Percentiles rank a stretch among this genome's conserved stretches.
These are phyloP conservation scores for Pangasius djambal DNA, from an alignment of 2,797 vertebrate genomes.

Conservation along the genomic window DNA sequence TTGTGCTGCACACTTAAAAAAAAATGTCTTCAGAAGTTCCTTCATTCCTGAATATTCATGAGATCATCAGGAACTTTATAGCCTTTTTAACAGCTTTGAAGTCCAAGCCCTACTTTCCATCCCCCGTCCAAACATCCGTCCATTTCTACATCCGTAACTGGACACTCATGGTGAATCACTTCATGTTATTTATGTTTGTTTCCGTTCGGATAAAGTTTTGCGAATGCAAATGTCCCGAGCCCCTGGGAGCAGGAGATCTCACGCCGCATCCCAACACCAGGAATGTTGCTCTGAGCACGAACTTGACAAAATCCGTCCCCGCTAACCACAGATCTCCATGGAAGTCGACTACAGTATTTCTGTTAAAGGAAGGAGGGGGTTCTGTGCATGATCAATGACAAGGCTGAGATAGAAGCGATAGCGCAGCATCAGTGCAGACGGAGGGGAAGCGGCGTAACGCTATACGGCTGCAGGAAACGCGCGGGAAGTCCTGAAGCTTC, in stretches of 20 bases:
- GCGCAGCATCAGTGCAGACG: conserved; percentile 57
- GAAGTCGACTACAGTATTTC: conserved; percentile 39
- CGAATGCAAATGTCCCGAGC: conserved; percentile 52
- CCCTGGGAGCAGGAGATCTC: conserved; percentile 31
- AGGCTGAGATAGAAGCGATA: conserved; percentile 60
- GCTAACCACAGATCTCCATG: conserved; percentile 45
- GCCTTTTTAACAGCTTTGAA: conserved; percentile 67
- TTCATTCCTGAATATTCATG: background rate
- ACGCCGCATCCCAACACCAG: conserved; percentile 30
- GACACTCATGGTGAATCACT: conserved; percentile 45
- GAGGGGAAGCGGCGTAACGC: conserved; percentile 63
- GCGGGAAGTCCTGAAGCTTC: conserved; percentile 57
- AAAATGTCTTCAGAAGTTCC: background rate
- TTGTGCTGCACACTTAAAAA: background rate
- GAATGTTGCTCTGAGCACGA: conserved; percentile 39
- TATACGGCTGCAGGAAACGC: conserved; percentile 62
- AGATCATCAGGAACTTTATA: background rate
- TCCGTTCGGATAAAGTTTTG: conserved; percentile 28
- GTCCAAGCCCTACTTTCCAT: conserved; percentile 61
- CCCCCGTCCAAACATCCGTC: conserved; percentile 53
- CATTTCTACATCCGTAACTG: conserved; percentile 66
- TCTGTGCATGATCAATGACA: conserved; percentile 56
- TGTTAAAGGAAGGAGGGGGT: conserved; percentile 47
- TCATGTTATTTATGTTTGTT: conserved; percentile 45
- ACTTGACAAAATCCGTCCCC: conserved; percentile 37